A percentile compares a stretch with the other conserved stretches of the same genome.
These are phyloP conservation scores for Tenebrosternarchus preto DNA, from an alignment of 2,113 vertebrate genomes.

Conservation along the genomic window DNA sequence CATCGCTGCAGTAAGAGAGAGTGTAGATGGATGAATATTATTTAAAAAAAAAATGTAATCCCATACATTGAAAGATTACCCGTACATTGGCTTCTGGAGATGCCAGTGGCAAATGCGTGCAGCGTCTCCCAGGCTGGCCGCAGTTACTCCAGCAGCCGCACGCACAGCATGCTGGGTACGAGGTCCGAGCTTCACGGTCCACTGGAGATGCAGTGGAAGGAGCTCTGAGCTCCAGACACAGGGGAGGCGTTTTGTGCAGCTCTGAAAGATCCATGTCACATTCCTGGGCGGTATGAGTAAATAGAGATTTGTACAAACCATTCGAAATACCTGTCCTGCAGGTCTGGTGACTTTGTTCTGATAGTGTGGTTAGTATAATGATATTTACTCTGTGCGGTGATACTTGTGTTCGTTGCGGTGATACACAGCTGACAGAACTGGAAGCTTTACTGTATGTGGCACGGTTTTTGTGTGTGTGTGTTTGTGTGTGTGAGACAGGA, in stretches of 20 bases:
- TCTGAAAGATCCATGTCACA: not conserved
- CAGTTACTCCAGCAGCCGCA: not conserved
- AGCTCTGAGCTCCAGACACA: conserved; percentile 5
- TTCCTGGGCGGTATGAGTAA: too few relatives aligned
- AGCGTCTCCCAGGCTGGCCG: too few relatives aligned
- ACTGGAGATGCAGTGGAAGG: conserved; percentile 1
- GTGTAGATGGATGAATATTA: not conserved
- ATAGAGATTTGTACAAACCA: not conserved
- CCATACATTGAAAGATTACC: too few relatives aligned
- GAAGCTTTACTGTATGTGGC: conserved; percentile 8
- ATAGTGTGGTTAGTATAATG: not conserved
- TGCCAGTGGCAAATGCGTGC: too few relatives aligned
- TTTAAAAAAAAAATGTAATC: not conserved
- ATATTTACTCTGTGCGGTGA: too few relatives aligned
- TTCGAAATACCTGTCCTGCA: not conserved
- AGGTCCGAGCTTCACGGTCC: conserved; percentile 15
- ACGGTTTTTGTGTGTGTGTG: conserved; percentile 1
- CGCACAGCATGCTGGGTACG: not conserved
- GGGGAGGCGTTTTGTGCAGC: too few relatives aligned
- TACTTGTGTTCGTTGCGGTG: not conserved
- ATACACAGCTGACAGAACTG: too few relatives aligned
- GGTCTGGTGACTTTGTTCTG: not conserved
- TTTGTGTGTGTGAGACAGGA: not conserved
- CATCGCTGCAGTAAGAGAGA: not conserved
- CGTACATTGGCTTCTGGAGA: too few relatives aligned